phyloP scores from a whole-genome alignment of 2,797 vertebrate species.

The Balearica regulorum region DNA sequence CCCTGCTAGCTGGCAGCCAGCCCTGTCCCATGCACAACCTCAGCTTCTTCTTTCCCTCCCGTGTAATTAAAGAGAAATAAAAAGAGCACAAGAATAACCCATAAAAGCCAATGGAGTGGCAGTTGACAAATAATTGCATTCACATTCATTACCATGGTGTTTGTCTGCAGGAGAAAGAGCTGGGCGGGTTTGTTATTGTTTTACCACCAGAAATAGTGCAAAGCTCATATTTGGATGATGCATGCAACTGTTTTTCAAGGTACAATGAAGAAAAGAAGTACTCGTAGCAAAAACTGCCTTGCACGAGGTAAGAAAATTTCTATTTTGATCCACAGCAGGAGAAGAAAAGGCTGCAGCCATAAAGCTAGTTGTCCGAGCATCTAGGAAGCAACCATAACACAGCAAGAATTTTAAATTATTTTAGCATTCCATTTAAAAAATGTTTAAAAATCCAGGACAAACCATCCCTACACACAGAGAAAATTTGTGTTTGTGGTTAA shows the following conservation, averaged over 20 bases:
- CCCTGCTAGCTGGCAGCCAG: not conserved
- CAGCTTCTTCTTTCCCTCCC: not conserved
- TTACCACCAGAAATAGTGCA: not conserved
- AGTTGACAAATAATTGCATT: not conserved
- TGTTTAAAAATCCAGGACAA: not conserved
- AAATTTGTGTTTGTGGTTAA: constrained; percentile 29
- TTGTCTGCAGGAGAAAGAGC: not conserved
- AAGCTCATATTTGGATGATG: not conserved
- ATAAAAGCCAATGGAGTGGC: not conserved
- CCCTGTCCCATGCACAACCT: not conserved
- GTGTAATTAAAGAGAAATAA: not conserved
- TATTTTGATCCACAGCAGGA: not conserved
- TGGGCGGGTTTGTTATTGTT: not conserved
- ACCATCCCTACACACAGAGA: not conserved
- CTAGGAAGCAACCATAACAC: not conserved
- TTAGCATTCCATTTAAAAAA: not conserved
- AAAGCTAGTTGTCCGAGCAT: not conserved
- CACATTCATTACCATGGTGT: not conserved
- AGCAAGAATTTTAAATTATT: not conserved
- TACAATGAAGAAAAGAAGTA: not conserved
- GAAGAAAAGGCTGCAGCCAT: not conserved
- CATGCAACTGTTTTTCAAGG: not conserved
- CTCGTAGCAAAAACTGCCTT: not conserved
- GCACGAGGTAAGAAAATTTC: not conserved
- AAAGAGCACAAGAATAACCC: not conserved